These are phyloP conservation scores for Eupithecia insigniata DNA, from an alignment of 2,888 invertebrate genomes.

Conservation along the genomic window DNA sequence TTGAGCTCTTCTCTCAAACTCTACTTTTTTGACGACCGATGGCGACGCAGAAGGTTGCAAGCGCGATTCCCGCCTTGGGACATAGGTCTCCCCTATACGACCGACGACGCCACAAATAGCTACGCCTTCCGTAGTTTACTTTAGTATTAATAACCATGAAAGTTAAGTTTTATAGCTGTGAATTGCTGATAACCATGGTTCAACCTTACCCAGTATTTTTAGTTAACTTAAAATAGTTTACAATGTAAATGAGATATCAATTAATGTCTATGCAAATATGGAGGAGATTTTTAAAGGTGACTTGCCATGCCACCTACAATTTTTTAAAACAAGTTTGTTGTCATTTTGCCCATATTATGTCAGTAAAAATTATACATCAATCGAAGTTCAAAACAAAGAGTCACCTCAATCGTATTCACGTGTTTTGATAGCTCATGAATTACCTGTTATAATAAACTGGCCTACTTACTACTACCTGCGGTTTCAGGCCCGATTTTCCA, in stretches of 20 bases:
- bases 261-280: constrained; percentile 1
- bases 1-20: no score
- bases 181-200: neutral
- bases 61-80: no score
- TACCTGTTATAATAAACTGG: neutral
- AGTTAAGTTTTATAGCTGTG: no score
- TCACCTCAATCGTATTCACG: neutral
- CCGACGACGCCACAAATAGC: no score
- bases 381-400: neutral
- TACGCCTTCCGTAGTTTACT: no score
- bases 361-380: no score
- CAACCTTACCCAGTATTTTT: neutral
- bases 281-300: neutral
- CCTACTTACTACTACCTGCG: neutral
- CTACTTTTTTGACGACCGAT: no score
- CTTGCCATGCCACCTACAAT: neutral
- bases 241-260: neutral
- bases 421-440: neutral
- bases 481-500: neutral
- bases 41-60: no score
- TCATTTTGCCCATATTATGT: neutral
- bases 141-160: no score
- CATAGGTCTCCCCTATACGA: no score
- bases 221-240: neutral
- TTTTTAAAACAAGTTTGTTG: neutral